Percentiles rank a stretch among this genome's conserved stretches.
phyloP scores from a whole-genome alignment of 2,113 vertebrate genomes.

The Calidris pygmaea region DNA sequence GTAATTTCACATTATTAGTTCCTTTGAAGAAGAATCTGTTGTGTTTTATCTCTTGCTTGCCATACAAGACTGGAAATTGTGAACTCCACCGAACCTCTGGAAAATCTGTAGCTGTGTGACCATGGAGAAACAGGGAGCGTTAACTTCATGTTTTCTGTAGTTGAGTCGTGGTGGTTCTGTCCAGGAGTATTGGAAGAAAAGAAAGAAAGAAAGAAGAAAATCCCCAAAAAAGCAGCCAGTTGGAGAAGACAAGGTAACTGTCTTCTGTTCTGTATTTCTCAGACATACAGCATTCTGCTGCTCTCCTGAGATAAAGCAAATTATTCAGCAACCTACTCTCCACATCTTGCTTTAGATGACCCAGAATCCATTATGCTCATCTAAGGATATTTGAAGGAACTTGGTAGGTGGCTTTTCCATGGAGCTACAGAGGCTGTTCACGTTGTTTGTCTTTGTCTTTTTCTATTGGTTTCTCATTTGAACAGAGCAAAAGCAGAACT shows the following conservation, averaged over 20 bases:
- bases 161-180: not conserved
- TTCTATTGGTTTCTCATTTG: not conserved
- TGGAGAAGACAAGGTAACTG: not conserved
- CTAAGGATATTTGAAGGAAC: not conserved
- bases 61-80: not conserved
- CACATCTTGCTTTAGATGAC: not conserved
- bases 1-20: not conserved
- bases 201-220: too few relatives aligned
- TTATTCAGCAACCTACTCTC: not conserved
- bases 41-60: not conserved
- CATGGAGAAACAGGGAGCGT: not conserved
- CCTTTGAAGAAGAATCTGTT: conserved; percentile 26
- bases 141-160: not conserved
- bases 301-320: not conserved
- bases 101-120: not conserved
- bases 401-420: not conserved
- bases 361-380: not conserved
- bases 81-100: not conserved
- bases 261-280: not conserved
- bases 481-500: conserved; percentile 27
- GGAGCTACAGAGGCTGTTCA: not conserved
- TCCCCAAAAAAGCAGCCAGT: not conserved
- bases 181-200: not conserved
- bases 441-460: not conserved
- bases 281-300: not conserved